Conservation (phyloP, 2,113 vertebrate genomes). For the Murina feae region DNA sequence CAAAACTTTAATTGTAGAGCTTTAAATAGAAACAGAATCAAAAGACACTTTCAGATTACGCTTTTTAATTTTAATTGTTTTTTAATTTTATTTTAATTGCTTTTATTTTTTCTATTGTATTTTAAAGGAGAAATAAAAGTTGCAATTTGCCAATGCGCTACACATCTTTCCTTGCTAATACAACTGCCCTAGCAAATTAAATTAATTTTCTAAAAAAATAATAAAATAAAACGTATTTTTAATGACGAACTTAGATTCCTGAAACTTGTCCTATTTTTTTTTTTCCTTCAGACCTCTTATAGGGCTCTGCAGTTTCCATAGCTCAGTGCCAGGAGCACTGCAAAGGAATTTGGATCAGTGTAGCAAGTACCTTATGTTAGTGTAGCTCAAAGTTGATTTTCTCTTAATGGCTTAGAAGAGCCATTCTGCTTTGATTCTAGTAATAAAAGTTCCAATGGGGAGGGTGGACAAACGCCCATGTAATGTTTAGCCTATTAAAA, state of each 20-base stretch:
- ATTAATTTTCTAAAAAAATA: slow-evolving; percentile 25
- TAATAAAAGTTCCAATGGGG: slow-evolving; percentile 13
- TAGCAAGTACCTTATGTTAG: neutral
- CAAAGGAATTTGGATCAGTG: neutral
- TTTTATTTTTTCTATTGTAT: slow-evolving; percentile 21
- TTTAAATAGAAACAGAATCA: slow-evolving; percentile 38
- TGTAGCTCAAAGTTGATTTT: slow-evolving; percentile 39
- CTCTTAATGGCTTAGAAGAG: slow-evolving; percentile 28
- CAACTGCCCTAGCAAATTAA: neutral
- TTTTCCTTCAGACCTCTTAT: slow-evolving; percentile 9
- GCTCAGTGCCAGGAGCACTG: neutral
- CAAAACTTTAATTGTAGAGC: neutral
- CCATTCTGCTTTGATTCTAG: slow-evolving; percentile 48
- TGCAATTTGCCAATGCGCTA: neutral
- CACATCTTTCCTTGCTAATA: neutral
- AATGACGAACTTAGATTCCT: slow-evolving; percentile 21
- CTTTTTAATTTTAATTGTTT: slow-evolving; percentile 38
- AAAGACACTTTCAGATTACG: neutral
- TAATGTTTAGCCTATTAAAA: slow-evolving; percentile 34
- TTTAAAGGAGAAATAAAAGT: slow-evolving; percentile 38
- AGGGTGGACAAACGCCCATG: neutral
- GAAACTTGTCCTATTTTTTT: slow-evolving; percentile 8
- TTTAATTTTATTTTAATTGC: slow-evolving; percentile 33
- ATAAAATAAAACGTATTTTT: slow-evolving; percentile 63
- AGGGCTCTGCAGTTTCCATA: slow-evolving; percentile 13